phyloP scores from a whole-genome alignment of 2,113 vertebrate species.

The Perca flavescens region DNA sequence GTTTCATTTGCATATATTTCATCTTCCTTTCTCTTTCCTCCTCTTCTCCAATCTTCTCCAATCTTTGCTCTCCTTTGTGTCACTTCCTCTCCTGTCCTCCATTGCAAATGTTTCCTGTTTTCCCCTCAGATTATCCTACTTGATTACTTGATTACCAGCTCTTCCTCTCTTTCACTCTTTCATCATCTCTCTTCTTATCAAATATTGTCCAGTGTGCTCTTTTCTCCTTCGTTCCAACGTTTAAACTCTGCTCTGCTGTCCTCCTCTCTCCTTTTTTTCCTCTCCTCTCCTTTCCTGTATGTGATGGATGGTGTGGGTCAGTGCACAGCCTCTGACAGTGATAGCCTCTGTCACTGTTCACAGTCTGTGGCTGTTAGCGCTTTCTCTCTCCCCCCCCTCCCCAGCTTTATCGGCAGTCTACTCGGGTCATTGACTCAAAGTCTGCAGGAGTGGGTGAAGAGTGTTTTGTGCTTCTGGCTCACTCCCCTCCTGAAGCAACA shows the following conservation, averaged over 20 bases:
- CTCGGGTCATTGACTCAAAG: constrained; percentile 51
- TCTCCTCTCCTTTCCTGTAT: not conserved
- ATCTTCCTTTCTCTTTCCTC: constrained; percentile 1
- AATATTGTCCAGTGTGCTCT: constrained; percentile 23
- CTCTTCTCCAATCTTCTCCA: constrained; percentile 17
- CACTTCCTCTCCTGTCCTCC: constrained; percentile 7
- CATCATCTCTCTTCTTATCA: constrained; percentile 22
- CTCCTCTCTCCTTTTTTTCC: constrained; percentile 23
- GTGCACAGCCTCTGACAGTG: constrained; percentile 65
- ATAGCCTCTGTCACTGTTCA: constrained; percentile 70
- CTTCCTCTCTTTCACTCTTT: not conserved
- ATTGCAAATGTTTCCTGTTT: not conserved
- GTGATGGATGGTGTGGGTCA: constrained; percentile 72
- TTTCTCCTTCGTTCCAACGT: not conserved
- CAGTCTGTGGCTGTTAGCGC: constrained; percentile 46
- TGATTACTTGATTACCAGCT: not conserved
- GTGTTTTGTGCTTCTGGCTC: constrained; percentile 14
- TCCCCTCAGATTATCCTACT: not conserved
- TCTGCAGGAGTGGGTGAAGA: constrained; percentile 8
- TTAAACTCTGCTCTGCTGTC: constrained; percentile 7
- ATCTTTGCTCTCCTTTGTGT: constrained; percentile 34
- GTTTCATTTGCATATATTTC: not conserved
- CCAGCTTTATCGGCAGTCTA: constrained; percentile 46
- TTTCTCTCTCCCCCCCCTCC: constrained; percentile 34
- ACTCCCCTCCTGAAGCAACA: constrained; percentile 16